A percentile compares a stretch with the other conserved stretches of the same genome.
Evolutionary conservation across 2,113 vertebrate species (phyloP).

Genomic region (Probosciger aterrimus): DNA sequence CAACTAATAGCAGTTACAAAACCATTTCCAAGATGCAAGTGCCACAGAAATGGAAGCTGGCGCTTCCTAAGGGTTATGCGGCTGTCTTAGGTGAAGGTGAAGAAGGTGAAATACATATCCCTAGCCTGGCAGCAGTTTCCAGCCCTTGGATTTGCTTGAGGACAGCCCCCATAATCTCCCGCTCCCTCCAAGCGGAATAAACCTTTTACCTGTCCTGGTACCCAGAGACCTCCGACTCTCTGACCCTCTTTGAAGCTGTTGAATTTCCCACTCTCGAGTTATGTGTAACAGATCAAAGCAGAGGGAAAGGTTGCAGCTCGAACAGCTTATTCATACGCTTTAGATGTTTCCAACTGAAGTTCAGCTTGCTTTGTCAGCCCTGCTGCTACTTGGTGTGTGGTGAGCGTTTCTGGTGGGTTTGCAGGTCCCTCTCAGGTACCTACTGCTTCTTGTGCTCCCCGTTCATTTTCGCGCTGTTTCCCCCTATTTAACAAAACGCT

Average conservation of each 20-base stretch:
- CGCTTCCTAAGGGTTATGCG: accelerated
- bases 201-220: not conserved
- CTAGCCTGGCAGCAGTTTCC: not conserved
- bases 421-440: not conserved
- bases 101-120: not conserved
- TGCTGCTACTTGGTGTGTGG: not conserved
- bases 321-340: constrained; percentile 18
- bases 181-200: not conserved
- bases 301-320: constrained; percentile 6
- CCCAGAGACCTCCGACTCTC: not conserved
- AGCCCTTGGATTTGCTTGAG: not conserved
- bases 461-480: not conserved
- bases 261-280: not conserved
- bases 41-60: not conserved
- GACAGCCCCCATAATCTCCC: not conserved
- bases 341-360: constrained; percentile 35
- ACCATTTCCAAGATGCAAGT: not conserved
- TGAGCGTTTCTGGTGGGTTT: not conserved
- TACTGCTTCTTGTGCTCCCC: not conserved
- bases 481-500: not conserved
- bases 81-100: not conserved
- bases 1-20: not conserved
- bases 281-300: constrained; percentile 33
- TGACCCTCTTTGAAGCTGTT: not conserved
- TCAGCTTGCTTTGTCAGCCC: constrained; percentile 10